Evolutionary conservation across 2,113 vertebrate genomes (phyloP), one percentile per base, ranked within the genome.

Genomic region (Aythya baeri): DNA sequence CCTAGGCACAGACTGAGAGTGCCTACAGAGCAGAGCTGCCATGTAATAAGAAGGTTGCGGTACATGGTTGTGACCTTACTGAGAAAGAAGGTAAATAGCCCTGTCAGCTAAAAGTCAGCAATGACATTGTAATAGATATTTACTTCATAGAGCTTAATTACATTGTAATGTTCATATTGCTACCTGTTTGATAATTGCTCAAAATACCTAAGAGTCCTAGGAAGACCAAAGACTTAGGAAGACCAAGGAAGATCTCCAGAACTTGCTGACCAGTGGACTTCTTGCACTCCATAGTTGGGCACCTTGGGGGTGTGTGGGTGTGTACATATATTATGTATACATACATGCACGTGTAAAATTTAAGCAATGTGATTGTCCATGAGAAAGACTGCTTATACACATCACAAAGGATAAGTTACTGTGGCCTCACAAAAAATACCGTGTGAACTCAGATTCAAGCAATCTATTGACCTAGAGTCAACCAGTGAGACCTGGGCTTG

Each of bases 221-320:
- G 46, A 49, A 21, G 46, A 21, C 20, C 5, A 52, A 7, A 50
- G 9, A 85, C 44, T 74, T 90, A 49, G 46, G 46, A 49, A 22
- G 46, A 49, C 20, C 5, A 52, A 7, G 55, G 9, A 85, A 52
- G 18, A 77, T 36, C 41, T 72, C 31, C 55, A 70, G n/a, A 84
- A 43, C 1, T 1, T n/a, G 7, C 4, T 31, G 54, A 66, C 27
- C 11, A 17, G 5, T 36, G 17, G 13, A 32, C 27, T 86, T 94
- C 46, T 73, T 85, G 32, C 23, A 22, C 15, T 83, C 27, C 83
- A n/a, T 32, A 50, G 10, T 0, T 68, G 21, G 29, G 31, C 11
- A 62, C 17, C 6, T 25, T 70, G 8, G 5, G 5, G 1, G 11
- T 6, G 2, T 49, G 10, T 3, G 25, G 55, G n/a, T 43, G 25